A percentile compares a stretch with the other conserved stretches of the same genome.
These are phyloP conservation scores for Globodera ellingtonae DNA, from an alignment of 1,140 invertebrate species.

Conservation along the genomic window DNA sequence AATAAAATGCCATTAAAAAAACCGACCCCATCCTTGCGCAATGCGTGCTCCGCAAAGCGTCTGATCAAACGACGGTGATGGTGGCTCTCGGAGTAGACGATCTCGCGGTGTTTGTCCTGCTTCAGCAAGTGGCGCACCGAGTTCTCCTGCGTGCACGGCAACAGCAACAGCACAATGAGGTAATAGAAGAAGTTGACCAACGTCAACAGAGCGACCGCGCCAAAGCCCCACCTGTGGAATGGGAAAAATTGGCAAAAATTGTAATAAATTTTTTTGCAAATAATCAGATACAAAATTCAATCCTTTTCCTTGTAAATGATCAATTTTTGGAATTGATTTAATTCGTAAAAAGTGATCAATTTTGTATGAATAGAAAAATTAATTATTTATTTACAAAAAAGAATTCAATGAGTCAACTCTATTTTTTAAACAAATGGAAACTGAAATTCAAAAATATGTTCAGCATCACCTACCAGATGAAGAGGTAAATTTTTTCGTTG, in stretches of 20 bases:
- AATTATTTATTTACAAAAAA: no score
- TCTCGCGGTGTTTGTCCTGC: constrained; percentile 13
- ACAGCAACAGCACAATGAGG: constrained; percentile 26
- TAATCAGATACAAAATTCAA: no score
- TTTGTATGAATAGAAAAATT: no score
- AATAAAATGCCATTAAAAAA: background rate
- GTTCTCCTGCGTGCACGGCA: constrained; percentile 27
- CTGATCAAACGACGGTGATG: constrained; percentile 4
- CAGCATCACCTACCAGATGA: constrained; percentile 46
- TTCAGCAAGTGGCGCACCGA: constrained; percentile 31
- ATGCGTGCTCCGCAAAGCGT: constrained; percentile 22
- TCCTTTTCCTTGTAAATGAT: no score
- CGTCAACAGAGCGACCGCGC: constrained; percentile 46
- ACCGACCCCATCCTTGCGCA: constrained; percentile 22
- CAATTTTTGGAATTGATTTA: no score
- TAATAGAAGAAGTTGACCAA: constrained; percentile 55
- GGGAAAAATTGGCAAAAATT: background rate
- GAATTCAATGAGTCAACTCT: no score
- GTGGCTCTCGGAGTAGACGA: constrained; percentile 21
- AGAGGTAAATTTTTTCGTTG: constrained; percentile 63
- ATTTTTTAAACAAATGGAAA: no score
- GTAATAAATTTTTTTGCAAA: no score
- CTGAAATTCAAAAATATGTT: background rate
- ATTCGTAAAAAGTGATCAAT: no score
- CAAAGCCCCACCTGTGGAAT: constrained; percentile 47